A percentile compares a stretch with the other conserved stretches of the same genome.
Evolutionary conservation across 2,797 vertebrate genomes (phyloP).

Genomic region (Euthynnus affinis): DNA sequence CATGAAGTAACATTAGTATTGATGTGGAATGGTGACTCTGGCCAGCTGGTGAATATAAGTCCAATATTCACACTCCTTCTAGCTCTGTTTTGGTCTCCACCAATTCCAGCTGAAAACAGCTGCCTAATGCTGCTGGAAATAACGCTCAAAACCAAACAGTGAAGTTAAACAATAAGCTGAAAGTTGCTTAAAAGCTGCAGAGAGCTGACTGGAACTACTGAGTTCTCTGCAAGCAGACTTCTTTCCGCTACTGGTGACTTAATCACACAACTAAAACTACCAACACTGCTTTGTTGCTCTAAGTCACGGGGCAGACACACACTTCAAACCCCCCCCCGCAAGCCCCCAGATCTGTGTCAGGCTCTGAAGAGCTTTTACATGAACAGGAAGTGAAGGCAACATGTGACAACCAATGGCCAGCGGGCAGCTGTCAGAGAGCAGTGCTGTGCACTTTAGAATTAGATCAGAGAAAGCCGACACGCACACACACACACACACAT

Average conservation of each 20-base stretch:
- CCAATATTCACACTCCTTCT: no score
- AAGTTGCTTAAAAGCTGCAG: no score
- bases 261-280: background rate
- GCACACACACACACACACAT: conserved; percentile 8
- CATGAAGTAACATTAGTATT: no score
- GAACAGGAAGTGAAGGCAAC: conserved; percentile 70
- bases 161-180: no score
- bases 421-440: conserved; percentile 63
- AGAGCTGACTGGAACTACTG: no score
- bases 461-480: conserved; percentile 65
- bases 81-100: no score
- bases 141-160: no score
- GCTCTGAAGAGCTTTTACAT: conserved; percentile 40
- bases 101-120: no score
- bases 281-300: background rate
- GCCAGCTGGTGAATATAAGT: no score
- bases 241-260: background rate
- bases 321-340: background rate
- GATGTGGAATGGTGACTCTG: no score
- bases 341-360: background rate
- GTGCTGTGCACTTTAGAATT: conserved; percentile 45
- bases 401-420: conserved; percentile 62
- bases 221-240: no score
- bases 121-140: no score
- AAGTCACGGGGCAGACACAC: background rate